Conservation (phyloP, 2,888 invertebrate genomes). For the Heliconius charithonia region DNA sequence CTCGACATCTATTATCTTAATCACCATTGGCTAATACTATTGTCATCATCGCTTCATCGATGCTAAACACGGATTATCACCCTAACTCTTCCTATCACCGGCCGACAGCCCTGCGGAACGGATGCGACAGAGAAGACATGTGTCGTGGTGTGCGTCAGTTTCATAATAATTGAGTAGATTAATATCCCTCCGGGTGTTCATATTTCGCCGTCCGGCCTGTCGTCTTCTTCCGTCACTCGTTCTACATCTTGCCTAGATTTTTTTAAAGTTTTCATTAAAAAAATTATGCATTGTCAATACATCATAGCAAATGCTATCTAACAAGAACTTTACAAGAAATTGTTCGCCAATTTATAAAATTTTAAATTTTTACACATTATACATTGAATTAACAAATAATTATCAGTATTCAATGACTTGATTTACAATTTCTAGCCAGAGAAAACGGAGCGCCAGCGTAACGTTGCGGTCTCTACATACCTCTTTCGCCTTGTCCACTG, state of each 20-base stretch:
- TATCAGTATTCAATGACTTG: no score
- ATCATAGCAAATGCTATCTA: no score
- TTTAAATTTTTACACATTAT: no score
- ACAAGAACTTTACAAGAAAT: no score
- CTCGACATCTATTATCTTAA: neutral
- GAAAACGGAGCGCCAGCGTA: no score
- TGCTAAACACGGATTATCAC: slow-evolving; percentile 8
- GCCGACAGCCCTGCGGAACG: slow-evolving; percentile 67
- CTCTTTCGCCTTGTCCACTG: no score
- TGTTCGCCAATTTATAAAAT: no score
- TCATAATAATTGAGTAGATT: slow-evolving; percentile 81
- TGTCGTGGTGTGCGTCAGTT: slow-evolving; percentile 71
- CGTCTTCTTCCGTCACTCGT: slow-evolving; percentile 45
- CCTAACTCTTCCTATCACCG: slow-evolving; percentile 52
- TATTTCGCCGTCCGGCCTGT: slow-evolving; percentile 72
- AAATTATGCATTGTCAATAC: neutral
- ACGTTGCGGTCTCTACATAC: no score
- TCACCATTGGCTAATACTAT: neutral
- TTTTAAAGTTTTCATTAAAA: neutral
- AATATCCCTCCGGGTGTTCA: slow-evolving; percentile 75
- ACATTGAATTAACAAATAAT: no score
- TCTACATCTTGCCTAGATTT: slow-evolving; percentile 22
- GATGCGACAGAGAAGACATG: slow-evolving; percentile 75
- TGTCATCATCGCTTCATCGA: slow-evolving; percentile 2
- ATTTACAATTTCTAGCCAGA: no score